A percentile compares a stretch with the other conserved stretches of the same genome.
phyloP scores from a whole-genome alignment of 2,888 invertebrate species.

The Drosophila koepferae region DNA sequence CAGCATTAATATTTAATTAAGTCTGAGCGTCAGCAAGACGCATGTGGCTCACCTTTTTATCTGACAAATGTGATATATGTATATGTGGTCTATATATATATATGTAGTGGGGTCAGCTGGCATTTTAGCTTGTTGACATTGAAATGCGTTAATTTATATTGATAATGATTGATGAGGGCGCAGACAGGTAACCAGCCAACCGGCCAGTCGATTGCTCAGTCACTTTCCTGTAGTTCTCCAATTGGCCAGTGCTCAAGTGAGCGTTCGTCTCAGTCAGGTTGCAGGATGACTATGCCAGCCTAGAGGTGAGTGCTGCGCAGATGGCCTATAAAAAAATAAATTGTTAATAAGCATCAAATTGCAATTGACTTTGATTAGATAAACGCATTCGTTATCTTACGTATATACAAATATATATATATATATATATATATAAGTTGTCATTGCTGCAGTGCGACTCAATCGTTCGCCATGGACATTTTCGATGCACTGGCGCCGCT shows the following conservation, averaged over 20 bases:
- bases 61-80: conserved; percentile 42
- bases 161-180: conserved; percentile 58
- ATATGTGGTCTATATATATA: conserved; percentile 1
- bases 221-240: background rate
- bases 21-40: background rate
- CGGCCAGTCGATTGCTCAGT: background rate
- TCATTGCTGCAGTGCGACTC: background rate
- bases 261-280: background rate
- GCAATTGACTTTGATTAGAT: conserved; percentile 41
- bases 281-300: background rate
- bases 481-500: conserved; percentile 59
- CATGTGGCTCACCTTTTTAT: conserved; percentile 41
- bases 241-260: conserved; percentile 16
- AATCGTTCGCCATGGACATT: conserved; percentile 66
- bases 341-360: conserved; percentile 25
- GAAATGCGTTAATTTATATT: conserved; percentile 42
- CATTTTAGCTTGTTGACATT: conserved; percentile 42
- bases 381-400: conserved; percentile 24
- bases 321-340: background rate
- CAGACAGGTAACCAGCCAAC: background rate
- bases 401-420: background rate
- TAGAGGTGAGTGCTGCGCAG: background rate
- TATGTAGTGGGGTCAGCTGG: conserved; percentile 28
- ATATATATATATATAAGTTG: background rate
- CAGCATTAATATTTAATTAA: conserved; percentile 1